A percentile compares a stretch with the other conserved stretches of the same genome.
These are phyloP conservation scores for Peucedramus taeniatus DNA, from an alignment of 2,113 vertebrate species.

Conservation along the genomic window DNA sequence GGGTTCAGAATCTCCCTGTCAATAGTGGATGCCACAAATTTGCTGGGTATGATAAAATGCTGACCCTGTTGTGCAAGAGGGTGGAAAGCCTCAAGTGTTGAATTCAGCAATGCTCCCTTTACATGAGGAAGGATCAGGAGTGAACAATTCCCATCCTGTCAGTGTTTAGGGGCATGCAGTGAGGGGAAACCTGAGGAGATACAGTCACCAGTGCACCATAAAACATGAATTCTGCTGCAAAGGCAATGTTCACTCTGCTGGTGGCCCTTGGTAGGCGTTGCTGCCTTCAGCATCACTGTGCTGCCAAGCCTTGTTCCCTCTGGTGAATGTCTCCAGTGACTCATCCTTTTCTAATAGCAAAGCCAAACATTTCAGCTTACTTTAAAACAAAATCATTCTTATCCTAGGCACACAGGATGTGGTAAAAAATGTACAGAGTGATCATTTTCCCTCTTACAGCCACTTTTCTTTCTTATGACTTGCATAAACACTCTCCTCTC, in stretches of 20 bases:
- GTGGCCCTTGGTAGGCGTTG: not conserved
- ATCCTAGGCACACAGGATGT: not conserved
- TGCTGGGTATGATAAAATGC: not conserved
- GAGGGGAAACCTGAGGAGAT: not conserved
- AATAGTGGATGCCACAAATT: accelerated
- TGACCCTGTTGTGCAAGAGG: not conserved
- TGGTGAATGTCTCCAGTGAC: not conserved
- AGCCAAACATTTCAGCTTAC: not conserved
- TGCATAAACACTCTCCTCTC: not conserved
- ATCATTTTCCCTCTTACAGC: not conserved
- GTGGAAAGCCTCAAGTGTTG: not conserved
- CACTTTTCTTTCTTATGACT: not conserved
- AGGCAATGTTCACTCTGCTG: not conserved
- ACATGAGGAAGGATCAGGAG: not conserved
- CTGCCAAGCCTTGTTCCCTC: not conserved
- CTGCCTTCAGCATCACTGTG: not conserved
- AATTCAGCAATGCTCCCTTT: not conserved
- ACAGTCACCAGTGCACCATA: not conserved
- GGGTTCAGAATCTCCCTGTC: accelerated
- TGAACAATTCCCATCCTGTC: not conserved
- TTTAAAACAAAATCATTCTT: not conserved
- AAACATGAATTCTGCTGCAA: not conserved
- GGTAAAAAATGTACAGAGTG: not conserved
- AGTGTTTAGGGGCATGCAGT: not conserved
- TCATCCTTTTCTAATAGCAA: not conserved